Evolutionary conservation across 2,113 vertebrate genomes (phyloP).

Genomic region (Rhinolophus ferrumequinum): DNA sequence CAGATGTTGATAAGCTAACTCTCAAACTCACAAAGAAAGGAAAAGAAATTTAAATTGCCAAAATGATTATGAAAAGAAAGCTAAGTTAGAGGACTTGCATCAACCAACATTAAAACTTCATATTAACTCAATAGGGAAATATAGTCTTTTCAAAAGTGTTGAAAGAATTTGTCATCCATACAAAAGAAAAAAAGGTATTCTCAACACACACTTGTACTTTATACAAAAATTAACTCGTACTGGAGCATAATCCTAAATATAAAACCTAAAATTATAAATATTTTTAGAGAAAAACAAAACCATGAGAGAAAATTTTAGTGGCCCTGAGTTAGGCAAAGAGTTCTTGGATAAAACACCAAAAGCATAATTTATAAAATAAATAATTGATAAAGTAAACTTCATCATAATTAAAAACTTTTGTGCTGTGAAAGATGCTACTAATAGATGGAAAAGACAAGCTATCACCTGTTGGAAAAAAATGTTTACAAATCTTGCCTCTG

Average conservation of each 20-base stretch:
- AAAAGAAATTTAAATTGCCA: not conserved
- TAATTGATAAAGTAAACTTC: not conserved
- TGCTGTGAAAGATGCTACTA: not conserved
- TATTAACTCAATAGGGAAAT: not conserved
- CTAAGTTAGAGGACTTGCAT: not conserved
- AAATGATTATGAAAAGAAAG: not conserved
- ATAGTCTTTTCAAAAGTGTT: not conserved
- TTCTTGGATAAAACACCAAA: not conserved
- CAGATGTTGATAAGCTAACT: not conserved
- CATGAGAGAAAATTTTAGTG: not conserved
- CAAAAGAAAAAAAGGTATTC: not conserved
- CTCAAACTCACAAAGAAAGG: not conserved
- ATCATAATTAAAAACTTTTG: not conserved
- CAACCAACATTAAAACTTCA: not conserved
- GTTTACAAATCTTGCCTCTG: not conserved
- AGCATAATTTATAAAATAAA: not conserved
- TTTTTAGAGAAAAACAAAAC: not conserved
- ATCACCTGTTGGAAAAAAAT: not conserved
- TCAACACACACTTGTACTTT: not conserved
- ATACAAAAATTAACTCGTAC: not conserved
- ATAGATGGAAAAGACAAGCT: not conserved
- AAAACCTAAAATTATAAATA: not conserved
- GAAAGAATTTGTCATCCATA: not conserved
- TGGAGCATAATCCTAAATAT: not conserved
- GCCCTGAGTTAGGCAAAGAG: not conserved